phyloP scores from a whole-genome alignment of 2,888 invertebrate genomes.

The Napeogenes sylphis region DNA sequence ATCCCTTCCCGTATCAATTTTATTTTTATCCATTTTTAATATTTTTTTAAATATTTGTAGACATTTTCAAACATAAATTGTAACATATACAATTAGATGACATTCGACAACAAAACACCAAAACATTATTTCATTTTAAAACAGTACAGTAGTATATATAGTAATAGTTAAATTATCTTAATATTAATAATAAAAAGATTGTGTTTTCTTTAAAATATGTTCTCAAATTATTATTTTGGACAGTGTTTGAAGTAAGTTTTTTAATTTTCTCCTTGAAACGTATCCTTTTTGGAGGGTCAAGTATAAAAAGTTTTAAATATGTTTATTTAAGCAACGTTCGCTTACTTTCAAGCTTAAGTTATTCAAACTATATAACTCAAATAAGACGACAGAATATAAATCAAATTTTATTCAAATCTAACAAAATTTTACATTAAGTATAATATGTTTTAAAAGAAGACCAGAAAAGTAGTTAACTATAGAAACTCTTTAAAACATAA shows the following conservation, averaged over 20 bases:
- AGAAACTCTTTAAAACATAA: not conserved
- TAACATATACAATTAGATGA: too few species aligned
- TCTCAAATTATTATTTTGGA: conserved; percentile 20
- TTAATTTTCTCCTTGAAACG: conserved; percentile 58
- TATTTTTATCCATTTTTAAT: too few species aligned
- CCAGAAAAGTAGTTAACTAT: not conserved
- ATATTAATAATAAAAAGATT: not conserved
- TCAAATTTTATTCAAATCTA: conserved; percentile 33
- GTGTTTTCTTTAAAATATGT: conserved; percentile 10
- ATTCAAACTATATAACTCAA: conserved; percentile 34
- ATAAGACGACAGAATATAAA: conserved; percentile 32
- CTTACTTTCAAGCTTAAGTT: conserved; percentile 31
- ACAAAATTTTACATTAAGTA: conserved; percentile 7
- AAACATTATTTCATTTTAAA: too few species aligned
- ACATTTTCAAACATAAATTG: too few species aligned
- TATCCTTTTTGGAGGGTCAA: conserved; percentile 51
- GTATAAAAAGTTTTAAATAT: conserved; percentile 48
- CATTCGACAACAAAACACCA: too few species aligned
- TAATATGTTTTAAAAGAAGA: not conserved
- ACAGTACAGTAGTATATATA: too few species aligned
- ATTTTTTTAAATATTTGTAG: too few species aligned
- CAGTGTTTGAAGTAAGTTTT: conserved; percentile 35
- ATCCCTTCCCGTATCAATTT: too few species aligned
- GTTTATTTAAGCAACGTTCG: conserved; percentile 41
- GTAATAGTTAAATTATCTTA: too few species aligned